Percentiles rank a stretch among this genome's conserved stretches.
These are phyloP conservation scores for Blera fallax DNA, from an alignment of 2,888 invertebrate genomes.

Conservation along the genomic window DNA sequence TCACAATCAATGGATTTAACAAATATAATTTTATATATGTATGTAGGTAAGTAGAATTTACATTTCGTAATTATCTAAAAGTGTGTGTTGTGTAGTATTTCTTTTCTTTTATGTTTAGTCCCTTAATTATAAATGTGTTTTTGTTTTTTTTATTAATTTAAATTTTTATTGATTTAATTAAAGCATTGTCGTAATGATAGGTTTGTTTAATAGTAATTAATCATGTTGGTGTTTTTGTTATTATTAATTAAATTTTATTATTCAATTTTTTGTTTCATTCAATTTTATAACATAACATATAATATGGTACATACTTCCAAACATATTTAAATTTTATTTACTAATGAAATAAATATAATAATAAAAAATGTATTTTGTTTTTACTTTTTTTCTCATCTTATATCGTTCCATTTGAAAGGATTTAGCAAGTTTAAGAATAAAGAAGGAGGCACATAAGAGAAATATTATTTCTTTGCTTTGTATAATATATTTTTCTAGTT, in stretches of 20 bases:
- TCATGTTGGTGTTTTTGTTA: conserved; percentile 56
- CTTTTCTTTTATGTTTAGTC: conserved; percentile 25
- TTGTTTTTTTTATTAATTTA: conserved; percentile 38
- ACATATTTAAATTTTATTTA: conserved; percentile 49
- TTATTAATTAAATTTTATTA: conserved; percentile 17
- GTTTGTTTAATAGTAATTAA: conserved; percentile 52
- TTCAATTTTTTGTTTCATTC: not conserved
- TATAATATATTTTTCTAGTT: not conserved
- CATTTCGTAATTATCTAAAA: conserved; percentile 54
- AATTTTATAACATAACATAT: conserved; percentile 41
- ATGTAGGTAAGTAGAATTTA: conserved; percentile 56
- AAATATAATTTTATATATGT: conserved; percentile 38
- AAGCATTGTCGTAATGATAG: conserved; percentile 69
- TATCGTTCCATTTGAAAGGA: conserved; percentile 40
- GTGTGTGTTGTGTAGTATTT: conserved; percentile 60
- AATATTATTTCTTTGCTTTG: conserved; percentile 47
- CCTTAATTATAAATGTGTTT: conserved; percentile 26
- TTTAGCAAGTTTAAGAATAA: conserved; percentile 55
- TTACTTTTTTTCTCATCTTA: conserved; percentile 39
- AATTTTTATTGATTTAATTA: conserved; percentile 66
- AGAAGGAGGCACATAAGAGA: conserved; percentile 70
- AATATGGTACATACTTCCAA: conserved; percentile 10
- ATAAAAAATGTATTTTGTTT: conserved; percentile 26
- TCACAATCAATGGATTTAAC: conserved; percentile 67
- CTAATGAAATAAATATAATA: conserved; percentile 63